Conservation (phyloP, 2,797 vertebrate species). For the Psittacula echo region DNA sequence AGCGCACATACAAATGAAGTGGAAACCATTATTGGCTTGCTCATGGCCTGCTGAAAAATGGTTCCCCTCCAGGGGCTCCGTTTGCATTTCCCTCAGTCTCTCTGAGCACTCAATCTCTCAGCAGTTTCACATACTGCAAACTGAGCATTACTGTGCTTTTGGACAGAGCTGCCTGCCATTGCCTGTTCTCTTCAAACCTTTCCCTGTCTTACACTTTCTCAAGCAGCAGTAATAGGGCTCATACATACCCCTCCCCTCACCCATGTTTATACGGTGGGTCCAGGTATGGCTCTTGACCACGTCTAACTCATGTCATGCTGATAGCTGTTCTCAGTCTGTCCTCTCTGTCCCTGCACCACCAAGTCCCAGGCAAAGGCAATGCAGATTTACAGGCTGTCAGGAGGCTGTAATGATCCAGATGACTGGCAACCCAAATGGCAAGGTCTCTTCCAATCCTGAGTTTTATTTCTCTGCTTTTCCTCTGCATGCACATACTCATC, state of each 20-base stretch:
- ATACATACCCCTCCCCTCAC: too few relatives aligned
- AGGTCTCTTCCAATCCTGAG: background rate
- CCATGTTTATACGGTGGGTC: background rate
- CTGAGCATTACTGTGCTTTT: background rate
- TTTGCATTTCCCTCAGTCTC: constrained; percentile 14
- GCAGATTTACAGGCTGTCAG: background rate
- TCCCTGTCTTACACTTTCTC: background rate
- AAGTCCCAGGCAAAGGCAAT: background rate
- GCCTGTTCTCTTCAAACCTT: background rate
- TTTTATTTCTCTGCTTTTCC: background rate
- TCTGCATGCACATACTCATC: background rate
- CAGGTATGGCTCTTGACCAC: background rate
- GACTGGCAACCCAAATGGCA: background rate
- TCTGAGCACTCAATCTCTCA: constrained; percentile 21
- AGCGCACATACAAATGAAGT: constrained; percentile 59
- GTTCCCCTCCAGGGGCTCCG: background rate
- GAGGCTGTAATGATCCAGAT: background rate
- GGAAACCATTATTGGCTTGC: constrained; percentile 63
- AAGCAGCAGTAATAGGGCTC: background rate
- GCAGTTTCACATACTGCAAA: background rate
- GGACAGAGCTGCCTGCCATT: background rate
- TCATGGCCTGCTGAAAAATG: constrained; percentile 63
- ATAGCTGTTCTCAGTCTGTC: background rate
- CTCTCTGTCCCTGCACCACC: background rate
- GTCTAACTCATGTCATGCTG: background rate